Base-by-base conservation (phyloP, 1,140 invertebrate species). In the Leptopilina boulardi region DNA sequence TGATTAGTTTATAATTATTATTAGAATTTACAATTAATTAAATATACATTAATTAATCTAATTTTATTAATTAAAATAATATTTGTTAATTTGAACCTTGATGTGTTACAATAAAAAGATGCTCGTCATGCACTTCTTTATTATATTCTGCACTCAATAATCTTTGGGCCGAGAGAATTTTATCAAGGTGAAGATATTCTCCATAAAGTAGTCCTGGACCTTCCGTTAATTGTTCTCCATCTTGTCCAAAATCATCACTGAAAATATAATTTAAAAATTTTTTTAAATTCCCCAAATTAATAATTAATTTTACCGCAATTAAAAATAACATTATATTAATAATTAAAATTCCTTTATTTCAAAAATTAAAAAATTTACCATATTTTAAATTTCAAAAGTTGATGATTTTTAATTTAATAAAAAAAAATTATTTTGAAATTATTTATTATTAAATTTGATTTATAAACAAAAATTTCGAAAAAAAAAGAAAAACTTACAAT, bases 51-150 rank as follows among this genome's bases (percentile, higher is more conserved):
- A 3, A 30, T 30, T 71, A 23, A 73, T 54, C 11, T 0, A 38
- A 26, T 66, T 30, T 70, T 13, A 47, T 54, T 18, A 54, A 54
- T 59, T 71, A 19, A 75, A n/a, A n/a, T n/a, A n/a, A n/a, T 15
- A 11, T 44, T 41, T 71, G 13, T 47, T 47, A 47, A 44, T 41
- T 73, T 80, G 66, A 85, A 99, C 98, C 97, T 96, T 99, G 98
- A 93, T 99, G 98, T 30, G 97, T 99, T 10, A 99, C 92, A 70
- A 99, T 99, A 88, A 99, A 99, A 2, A 99, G 92, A 92, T 99
- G 98, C 87, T 99, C 99, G 89, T 99, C 99, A 80, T 99, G 98
- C 0, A 99, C 93, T 78, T 89, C 84, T 76, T 93, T 92, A 51
- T 93, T 92, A 15, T 94, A 92, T 83, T 95, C 92, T 30, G 92